These are phyloP conservation scores for Fringilla coelebs DNA, from an alignment of 2,797 vertebrate species.

Conservation along the genomic window DNA sequence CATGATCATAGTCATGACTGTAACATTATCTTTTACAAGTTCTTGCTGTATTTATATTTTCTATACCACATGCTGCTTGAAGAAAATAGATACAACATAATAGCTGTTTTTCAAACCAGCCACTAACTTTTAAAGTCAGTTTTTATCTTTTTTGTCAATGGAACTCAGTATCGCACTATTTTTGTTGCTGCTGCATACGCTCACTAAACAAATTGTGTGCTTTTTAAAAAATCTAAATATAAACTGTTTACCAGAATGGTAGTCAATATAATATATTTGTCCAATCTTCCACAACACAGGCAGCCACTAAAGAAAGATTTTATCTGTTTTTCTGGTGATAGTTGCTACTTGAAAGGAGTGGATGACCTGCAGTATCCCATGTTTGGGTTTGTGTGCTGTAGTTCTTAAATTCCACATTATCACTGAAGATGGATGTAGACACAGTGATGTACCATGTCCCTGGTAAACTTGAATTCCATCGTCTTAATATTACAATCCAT, in stretches of 20 bases:
- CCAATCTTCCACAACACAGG: not conserved
- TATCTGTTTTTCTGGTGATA: not conserved
- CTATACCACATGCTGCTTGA: not conserved
- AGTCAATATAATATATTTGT: not conserved
- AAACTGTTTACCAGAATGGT: not conserved
- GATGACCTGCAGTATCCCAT: not conserved
- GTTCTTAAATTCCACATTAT: not conserved
- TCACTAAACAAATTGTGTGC: not conserved
- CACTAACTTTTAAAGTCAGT: not conserved
- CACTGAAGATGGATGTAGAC: not conserved
- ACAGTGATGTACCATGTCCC: accelerated
- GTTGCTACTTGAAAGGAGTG: not conserved
- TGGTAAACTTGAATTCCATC: not conserved
- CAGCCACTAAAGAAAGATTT: not conserved
- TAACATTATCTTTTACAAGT: not conserved
- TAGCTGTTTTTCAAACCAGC: not conserved
- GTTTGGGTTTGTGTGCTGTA: not conserved
- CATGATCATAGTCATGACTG: not conserved
- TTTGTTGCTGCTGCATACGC: not conserved
- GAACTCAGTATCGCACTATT: not conserved
- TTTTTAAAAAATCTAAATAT: not conserved
- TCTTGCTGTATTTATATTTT: not conserved
- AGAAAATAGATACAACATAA: not conserved
- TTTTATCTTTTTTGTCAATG: not conserved
- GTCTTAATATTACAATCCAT: not conserved